Evolutionary conservation across 64 coral and sea anemone species (phyloP).

Genomic region (Actinia tenebrosa): DNA sequence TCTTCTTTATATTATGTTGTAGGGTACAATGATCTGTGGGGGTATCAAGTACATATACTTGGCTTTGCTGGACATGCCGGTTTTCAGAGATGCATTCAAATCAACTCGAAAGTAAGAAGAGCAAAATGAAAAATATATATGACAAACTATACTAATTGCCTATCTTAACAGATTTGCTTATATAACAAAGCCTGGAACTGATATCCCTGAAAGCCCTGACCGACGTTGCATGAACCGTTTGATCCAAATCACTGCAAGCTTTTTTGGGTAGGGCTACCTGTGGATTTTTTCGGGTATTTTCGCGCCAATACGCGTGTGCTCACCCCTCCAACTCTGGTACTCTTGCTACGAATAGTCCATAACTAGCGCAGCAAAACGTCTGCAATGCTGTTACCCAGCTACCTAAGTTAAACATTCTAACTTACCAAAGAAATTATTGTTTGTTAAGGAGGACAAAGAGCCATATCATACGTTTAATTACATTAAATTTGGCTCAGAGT

Average conservation of each 20-base stretch:
- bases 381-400: no score
- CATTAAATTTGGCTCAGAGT: neutral
- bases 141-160: neutral
- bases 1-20: neutral
- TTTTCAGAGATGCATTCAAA: neutral
- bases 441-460: neutral
- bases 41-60: neutral
- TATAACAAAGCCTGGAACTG: no score
- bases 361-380: no score
- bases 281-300: no score
- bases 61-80: neutral
- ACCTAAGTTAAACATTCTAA: no score
- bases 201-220: neutral
- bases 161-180: neutral
- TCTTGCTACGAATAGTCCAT: no score
- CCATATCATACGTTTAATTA: neutral
- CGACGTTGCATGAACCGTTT: no score
- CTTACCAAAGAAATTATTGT: no score
- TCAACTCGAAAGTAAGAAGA: neutral
- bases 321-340: no score
- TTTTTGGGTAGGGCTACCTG: no score
- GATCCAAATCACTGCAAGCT: no score
- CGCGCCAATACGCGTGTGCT: no score
- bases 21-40: constrained; percentile 14
- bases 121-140: neutral